Conservation (phyloP, 2,113 vertebrate genomes). For the human (Homo sapiens) region DNA sequence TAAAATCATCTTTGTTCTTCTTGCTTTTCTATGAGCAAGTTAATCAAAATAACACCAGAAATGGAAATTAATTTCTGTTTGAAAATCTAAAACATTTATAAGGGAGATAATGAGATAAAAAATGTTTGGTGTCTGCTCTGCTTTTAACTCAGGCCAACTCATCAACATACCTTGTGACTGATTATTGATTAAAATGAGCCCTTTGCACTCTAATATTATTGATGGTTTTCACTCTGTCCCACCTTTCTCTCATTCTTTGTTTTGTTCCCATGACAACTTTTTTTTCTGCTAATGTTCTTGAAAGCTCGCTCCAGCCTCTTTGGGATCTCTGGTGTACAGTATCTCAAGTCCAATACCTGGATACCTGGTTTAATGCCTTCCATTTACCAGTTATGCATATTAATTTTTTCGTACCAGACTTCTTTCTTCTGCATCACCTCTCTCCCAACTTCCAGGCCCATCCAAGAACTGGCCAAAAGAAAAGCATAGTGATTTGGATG, state of each 20-base stretch:
- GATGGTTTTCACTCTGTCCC: not conserved
- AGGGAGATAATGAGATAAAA: conserved; percentile 37
- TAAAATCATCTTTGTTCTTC: conserved; percentile 68
- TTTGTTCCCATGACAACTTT: not conserved
- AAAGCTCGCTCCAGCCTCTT: not conserved
- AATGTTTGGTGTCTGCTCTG: not conserved
- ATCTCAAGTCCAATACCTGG: not conserved
- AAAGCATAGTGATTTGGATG: not conserved
- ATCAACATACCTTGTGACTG: not conserved
- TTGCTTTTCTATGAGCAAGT: conserved; percentile 58
- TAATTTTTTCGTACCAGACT: not conserved
- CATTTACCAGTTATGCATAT: not conserved
- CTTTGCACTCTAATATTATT: not conserved
- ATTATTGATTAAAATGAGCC: not conserved
- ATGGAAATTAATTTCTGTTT: conserved; percentile 71
- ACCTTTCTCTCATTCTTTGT: not conserved
- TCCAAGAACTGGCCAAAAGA: not conserved
- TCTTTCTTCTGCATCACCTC: not conserved
- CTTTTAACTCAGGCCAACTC: not conserved
- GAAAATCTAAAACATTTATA: conserved; percentile 63
- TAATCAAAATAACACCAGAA: conserved; percentile 52
- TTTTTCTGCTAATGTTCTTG: not conserved
- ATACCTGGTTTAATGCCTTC: not conserved
- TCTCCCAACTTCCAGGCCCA: not conserved
- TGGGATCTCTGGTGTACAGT: not conserved